phyloP scores from a whole-genome alignment of 2,797 vertebrate species.

The Chloroceryle inda region DNA sequence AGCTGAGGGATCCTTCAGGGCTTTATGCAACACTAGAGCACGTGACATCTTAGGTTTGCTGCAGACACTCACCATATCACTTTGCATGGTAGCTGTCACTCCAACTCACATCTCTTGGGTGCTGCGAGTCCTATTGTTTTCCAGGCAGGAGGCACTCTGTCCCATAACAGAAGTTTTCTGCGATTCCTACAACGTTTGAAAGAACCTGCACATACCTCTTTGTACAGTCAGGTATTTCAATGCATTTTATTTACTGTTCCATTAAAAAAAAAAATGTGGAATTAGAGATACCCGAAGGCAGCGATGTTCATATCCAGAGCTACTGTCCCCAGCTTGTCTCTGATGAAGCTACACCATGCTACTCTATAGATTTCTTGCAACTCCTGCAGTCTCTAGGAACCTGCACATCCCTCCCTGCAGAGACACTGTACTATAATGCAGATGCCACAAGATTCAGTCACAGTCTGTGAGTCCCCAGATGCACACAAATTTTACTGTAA shows the following conservation, averaged over 20 bases:
- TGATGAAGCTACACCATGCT: neutral
- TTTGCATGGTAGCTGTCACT: neutral
- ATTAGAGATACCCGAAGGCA: neutral
- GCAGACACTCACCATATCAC: neutral
- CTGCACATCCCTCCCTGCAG: constrained; percentile 8
- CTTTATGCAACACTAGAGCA: neutral
- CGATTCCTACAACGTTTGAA: neutral
- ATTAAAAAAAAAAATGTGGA: neutral
- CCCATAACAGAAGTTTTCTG: neutral
- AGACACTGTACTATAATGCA: neutral
- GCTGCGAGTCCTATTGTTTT: neutral
- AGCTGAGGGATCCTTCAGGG: neutral
- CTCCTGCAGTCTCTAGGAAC: neutral
- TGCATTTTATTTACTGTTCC: neutral
- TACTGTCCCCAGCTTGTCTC: neutral
- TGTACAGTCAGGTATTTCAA: constrained; percentile 2
- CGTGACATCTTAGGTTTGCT: neutral
- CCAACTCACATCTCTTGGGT: neutral
- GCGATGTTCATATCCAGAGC: neutral
- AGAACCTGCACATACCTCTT: neutral
- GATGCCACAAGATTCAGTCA: neutral
- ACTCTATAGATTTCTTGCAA: neutral
- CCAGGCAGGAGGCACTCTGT: neutral
- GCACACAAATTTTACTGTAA: constrained; percentile 11
- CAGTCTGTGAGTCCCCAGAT: neutral